A percentile compares a stretch with the other conserved stretches of the same genome.
phyloP scores from a whole-genome alignment of 2,888 invertebrate genomes.

The Rotaria macrura region DNA sequence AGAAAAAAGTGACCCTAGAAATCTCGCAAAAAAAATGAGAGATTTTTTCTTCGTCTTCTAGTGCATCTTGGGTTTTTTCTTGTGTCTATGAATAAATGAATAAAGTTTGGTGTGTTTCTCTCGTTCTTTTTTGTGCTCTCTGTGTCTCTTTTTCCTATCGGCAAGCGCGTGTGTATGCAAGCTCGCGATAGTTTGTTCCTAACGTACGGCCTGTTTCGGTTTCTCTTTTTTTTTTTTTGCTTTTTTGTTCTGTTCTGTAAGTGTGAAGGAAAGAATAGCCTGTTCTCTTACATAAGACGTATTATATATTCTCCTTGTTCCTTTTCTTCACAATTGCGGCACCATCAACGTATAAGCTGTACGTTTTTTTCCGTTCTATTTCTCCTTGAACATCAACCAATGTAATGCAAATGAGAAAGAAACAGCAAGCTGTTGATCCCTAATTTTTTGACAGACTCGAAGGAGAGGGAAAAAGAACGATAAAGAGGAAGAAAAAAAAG shows the following conservation, averaged over 20 bases:
- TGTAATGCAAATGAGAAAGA: not conserved
- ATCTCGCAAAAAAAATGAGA: not conserved
- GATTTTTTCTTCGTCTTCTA: slow-evolving; percentile 12
- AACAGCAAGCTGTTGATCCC: slow-evolving; percentile 7
- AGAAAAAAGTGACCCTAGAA: slow-evolving; percentile 7
- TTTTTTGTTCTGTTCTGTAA: not conserved
- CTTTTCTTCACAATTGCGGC: slow-evolving; percentile 4
- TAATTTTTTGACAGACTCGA: slow-evolving; percentile 10
- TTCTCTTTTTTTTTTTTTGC: not conserved
- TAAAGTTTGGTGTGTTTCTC: not conserved
- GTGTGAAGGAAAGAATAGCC: not conserved
- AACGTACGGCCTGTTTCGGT: not conserved
- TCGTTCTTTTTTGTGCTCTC: not conserved
- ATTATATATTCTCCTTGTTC: slow-evolving; percentile 16
- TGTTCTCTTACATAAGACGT: slow-evolving; percentile 13
- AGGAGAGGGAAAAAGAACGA: not conserved
- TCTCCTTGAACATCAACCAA: slow-evolving; percentile 6
- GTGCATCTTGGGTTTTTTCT: not conserved
- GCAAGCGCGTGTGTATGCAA: not conserved
- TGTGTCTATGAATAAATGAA: not conserved
- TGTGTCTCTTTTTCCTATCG: slow-evolving; percentile 8
- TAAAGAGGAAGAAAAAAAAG: not conserved
- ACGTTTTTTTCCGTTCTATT: not conserved
- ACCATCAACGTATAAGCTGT: not conserved
- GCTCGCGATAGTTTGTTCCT: not conserved